phyloP scores from a whole-genome alignment of 2,888 invertebrate genomes.

The Caradrina kadenii region DNA sequence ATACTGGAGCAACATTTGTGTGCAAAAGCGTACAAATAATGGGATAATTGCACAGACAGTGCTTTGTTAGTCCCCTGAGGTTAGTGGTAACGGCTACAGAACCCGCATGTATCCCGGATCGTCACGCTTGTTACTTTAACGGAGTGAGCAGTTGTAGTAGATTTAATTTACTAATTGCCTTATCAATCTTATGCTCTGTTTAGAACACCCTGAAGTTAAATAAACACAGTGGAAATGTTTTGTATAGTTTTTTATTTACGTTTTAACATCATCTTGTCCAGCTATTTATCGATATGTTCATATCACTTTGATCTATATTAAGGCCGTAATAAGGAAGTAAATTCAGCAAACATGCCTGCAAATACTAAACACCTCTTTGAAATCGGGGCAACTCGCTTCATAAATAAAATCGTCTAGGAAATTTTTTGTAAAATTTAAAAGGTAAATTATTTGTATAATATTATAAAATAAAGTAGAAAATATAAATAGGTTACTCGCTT shows the following conservation, averaged over 20 bases:
- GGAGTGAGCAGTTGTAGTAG: constrained; percentile 42
- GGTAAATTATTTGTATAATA: constrained; percentile 10
- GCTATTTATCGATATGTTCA: too few species aligned
- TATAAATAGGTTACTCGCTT: constrained; percentile 25
- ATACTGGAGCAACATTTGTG: constrained; percentile 45
- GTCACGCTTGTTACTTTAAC: constrained; percentile 42
- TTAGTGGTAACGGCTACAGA: constrained; percentile 35
- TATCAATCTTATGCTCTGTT: constrained; percentile 33
- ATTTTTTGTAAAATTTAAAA: constrained; percentile 4
- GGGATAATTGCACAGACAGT: constrained; percentile 50
- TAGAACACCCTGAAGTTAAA: neutral
- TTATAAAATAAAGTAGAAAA: constrained; percentile 13
- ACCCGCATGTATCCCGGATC: constrained; percentile 9
- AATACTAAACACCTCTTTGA: constrained; percentile 3
- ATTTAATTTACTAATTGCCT: constrained; percentile 26
- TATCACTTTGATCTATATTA: neutral
- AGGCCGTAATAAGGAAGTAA: neutral
- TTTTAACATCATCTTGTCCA: neutral
- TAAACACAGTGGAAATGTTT: neutral
- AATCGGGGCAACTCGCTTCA: neutral
- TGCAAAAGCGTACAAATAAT: constrained; percentile 52
- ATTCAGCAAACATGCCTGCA: neutral
- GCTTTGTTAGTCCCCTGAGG: constrained; percentile 51
- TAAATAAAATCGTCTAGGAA: constrained; percentile 1
- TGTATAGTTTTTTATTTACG: neutral